Evolutionary conservation across 2,113 vertebrate genomes (phyloP), one percentile per base, ranked within the genome.

Genomic region (Callaeas wilsoni): DNA sequence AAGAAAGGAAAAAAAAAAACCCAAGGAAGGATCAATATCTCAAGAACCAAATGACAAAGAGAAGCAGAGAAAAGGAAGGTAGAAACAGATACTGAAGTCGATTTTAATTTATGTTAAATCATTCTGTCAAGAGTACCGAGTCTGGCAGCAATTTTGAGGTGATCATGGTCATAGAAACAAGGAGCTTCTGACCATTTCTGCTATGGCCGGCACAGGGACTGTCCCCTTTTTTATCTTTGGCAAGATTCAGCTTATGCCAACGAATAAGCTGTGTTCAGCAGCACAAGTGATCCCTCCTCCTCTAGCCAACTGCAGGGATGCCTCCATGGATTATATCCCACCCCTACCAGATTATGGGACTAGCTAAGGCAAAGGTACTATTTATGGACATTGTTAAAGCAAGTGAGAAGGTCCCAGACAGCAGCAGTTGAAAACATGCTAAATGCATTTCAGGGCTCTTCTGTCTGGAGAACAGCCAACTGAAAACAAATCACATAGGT

Each of bases 251-350:
- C 29, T 81, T 64, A 49, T 79, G 50, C 39, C 55, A 91, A 47
- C 0, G 0, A 37, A 35, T 6, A n/a, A n/a, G n/a, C n/a, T 1
- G 1, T 29, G 44, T 33, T 70, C 4, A 1, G 39, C 50, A 90
- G 73, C 0, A 2, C 23, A 47, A 71, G 35, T 2, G 10, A 78
- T 26, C 19, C 29, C 29, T 29, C 49, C 13, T 67, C 26, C 39
- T 82, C 26, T 29, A 81, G 29, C 18, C 32, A 60, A 15, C 19
- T 77, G 47, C 74, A 68, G 14, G 57, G 59, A 44, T 63, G 41
- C 22, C 52, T 52, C 33, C 17, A 10, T 5, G 7, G 44, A 39
- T 55, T 35, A 10, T 25, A 79, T 20, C 39, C 41, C 27, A 50
- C 0, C 1, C 42, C 27, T 52, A 16, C 27, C 33, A 47, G 21